These are phyloP conservation scores for Goniozus legneri DNA, from an alignment of 1,140 invertebrate species.

Conservation along the genomic window DNA sequence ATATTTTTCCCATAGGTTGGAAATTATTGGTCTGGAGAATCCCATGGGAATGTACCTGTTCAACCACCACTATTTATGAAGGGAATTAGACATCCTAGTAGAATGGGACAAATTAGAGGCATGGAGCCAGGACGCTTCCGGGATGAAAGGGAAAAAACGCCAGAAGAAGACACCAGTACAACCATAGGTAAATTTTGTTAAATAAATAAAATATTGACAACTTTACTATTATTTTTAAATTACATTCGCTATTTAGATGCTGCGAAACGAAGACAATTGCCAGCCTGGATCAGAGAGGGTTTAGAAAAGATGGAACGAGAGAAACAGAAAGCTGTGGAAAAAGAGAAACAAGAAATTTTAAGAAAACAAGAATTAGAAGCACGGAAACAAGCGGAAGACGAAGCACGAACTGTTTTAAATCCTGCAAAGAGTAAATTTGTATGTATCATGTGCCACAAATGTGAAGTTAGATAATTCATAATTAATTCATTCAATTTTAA, in stretches of 20 bases:
- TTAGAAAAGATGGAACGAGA: conserved; percentile 97
- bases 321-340: conserved; percentile 84
- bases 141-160: conserved; percentile 48
- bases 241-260: conserved; percentile 64
- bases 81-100: conserved; percentile 34
- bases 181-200: conserved; percentile 42
- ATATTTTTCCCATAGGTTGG: conserved; percentile 24
- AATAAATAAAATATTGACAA: conserved; percentile 5
- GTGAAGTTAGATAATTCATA: not conserved
- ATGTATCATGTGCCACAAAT: too few species aligned
- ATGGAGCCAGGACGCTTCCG: conserved; percentile 38
- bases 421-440: conserved; percentile 82
- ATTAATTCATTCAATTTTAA: too few species aligned
- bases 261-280: conserved; percentile 84
- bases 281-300: conserved; percentile 94
- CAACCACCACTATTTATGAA: conserved; percentile 44
- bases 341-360: conserved; percentile 65
- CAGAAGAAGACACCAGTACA: conserved; percentile 46
- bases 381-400: conserved; percentile 63
- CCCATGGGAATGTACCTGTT: conserved; percentile 28
- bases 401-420: conserved; percentile 58
- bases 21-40: conserved; percentile 49
- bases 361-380: conserved; percentile 61
- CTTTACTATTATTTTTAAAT: conserved; percentile 6
- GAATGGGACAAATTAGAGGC: conserved; percentile 37